phyloP scores from a whole-genome alignment of 2,113 vertebrate species.

The Oryzias curvinotus region DNA sequence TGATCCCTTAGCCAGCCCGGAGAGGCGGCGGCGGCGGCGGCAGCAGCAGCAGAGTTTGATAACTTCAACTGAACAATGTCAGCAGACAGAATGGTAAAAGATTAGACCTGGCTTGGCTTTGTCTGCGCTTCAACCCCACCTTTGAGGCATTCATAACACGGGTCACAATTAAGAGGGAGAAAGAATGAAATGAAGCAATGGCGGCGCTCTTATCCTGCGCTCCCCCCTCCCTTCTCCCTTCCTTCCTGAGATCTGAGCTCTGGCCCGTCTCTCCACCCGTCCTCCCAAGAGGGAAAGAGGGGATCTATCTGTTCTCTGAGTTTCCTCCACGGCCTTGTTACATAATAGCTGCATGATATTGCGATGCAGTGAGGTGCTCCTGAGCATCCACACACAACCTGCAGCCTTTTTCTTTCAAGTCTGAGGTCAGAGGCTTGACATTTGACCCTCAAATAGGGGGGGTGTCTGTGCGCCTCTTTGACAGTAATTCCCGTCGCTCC shows the following conservation, averaged over 20 bases:
- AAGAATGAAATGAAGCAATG: conserved; percentile 59
- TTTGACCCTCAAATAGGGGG: not conserved
- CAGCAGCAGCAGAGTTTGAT: conserved; percentile 9
- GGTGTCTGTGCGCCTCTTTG: not conserved
- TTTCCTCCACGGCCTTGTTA: conserved; percentile 63
- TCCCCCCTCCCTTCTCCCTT: conserved; percentile 71
- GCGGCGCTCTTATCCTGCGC: conserved; percentile 62
- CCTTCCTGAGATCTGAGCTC: conserved; percentile 71
- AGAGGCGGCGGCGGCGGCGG: conserved; percentile 12
- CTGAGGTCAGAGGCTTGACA: not conserved
- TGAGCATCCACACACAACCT: conserved; percentile 28
- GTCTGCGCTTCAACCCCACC: conserved; percentile 55
- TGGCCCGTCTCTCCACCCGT: conserved; percentile 56
- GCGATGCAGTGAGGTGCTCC: conserved; percentile 49
- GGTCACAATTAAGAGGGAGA: conserved; percentile 51
- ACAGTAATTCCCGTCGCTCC: conserved; percentile 2
- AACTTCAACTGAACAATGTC: conserved; percentile 59
- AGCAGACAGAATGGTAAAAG: conserved; percentile 53
- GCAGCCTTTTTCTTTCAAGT: conserved; percentile 38
- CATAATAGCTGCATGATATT: conserved; percentile 48
- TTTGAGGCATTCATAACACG: conserved; percentile 60
- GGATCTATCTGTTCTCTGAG: conserved; percentile 53
- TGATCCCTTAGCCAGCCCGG: conserved; percentile 8
- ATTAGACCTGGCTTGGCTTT: conserved; percentile 60
- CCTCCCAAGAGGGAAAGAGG: conserved; percentile 40